Conservation (phyloP, 2,113 vertebrate species). For the Sphyrna mokarran region DNA sequence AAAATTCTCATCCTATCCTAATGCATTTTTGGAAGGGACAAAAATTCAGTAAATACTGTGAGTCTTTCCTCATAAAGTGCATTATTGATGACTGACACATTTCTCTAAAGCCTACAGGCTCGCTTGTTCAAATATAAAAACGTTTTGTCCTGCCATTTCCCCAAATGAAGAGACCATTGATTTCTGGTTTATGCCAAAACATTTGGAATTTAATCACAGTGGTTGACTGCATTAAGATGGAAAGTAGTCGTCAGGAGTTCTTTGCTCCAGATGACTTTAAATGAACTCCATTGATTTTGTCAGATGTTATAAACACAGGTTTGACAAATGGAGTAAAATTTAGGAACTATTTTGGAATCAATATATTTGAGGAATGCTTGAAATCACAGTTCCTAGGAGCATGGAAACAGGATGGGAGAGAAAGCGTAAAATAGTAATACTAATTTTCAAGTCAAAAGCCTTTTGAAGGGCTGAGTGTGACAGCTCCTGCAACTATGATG, state of each 20-base stretch:
- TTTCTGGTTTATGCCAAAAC: slow-evolving; percentile 14
- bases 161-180: slow-evolving; percentile 28
- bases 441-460: not conserved
- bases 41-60: not conserved
- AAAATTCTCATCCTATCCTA: no score
- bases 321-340: slow-evolving; percentile 30
- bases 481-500: not conserved
- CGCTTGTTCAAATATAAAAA: slow-evolving; percentile 25
- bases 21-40: not conserved
- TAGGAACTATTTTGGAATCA: slow-evolving; percentile 22
- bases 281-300: slow-evolving; percentile 31
- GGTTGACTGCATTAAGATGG: slow-evolving; percentile 19
- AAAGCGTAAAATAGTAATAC: not conserved
- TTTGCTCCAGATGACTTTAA: slow-evolving; percentile 26
- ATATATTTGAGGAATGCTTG: not conserved
- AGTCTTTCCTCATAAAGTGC: not conserved
- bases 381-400: not conserved
- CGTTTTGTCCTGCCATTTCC: slow-evolving; percentile 13
- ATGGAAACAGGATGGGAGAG: not conserved
- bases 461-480: not conserved
- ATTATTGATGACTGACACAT: not conserved
- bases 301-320: slow-evolving; percentile 31
- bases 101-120: slow-evolving; percentile 1
- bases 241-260: not conserved
- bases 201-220: slow-evolving; percentile 24